These are phyloP conservation scores for Cremastobaeus sp. DNA, from an alignment of 2,888 invertebrate genomes.

Conservation along the genomic window DNA sequence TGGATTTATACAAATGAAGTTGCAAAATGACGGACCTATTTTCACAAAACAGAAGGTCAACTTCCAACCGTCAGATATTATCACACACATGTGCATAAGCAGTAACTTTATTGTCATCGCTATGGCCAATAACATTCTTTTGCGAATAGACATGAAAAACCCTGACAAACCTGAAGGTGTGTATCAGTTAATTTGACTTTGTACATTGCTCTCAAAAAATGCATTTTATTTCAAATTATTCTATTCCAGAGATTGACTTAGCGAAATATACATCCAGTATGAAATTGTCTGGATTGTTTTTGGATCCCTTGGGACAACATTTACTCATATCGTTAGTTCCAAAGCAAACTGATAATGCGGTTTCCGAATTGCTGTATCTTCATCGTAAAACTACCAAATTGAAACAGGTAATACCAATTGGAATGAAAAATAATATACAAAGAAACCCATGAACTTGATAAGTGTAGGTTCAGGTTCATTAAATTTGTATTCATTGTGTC, in stretches of 20 bases:
- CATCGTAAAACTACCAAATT: conserved; percentile 87
- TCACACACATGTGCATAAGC: conserved; percentile 89
- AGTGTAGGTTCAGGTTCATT: no score
- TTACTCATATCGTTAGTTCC: conserved; percentile 87
- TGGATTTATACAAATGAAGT: conserved; percentile 81
- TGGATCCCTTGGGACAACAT: conserved; percentile 93
- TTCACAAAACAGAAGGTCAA: conserved; percentile 91
- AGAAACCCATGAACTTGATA: no score
- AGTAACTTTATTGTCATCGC: conserved; percentile 91
- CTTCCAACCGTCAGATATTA: conserved; percentile 87
- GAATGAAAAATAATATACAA: no score
- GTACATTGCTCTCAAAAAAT: background rate
- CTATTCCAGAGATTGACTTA: conserved; percentile 84
- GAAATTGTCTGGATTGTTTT: conserved; percentile 84
- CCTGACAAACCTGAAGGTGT: conserved; percentile 89
- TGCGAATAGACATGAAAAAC: conserved; percentile 89
- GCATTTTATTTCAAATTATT: background rate
- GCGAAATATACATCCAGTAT: conserved; percentile 82
- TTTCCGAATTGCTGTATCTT: conserved; percentile 89
- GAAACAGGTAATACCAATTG: no score
- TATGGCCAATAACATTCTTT: conserved; percentile 88
- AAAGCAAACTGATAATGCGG: conserved; percentile 80
- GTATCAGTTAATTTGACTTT: conserved; percentile 8
- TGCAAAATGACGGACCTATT: conserved; percentile 89
- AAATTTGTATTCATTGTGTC: background rate